Evolutionary conservation across 2,888 invertebrate genomes (phyloP).

Genomic region (Leucophora obtusa): DNA sequence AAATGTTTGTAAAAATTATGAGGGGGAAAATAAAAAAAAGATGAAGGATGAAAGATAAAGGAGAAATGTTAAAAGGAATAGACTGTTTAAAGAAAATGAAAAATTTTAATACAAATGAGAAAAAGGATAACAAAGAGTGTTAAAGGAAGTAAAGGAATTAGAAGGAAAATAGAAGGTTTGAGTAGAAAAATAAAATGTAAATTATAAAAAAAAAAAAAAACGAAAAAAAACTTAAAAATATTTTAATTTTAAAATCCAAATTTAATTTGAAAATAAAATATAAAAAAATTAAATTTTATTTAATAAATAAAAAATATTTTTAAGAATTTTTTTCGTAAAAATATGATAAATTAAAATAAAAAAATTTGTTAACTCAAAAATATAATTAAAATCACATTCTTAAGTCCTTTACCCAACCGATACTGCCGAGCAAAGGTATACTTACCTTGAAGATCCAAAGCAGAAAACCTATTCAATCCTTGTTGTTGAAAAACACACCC

Average conservation of each 20-base stretch:
- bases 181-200: background rate
- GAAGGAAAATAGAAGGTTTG: too few species aligned
- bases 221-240: background rate
- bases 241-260: background rate
- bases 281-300: slow-evolving; percentile 2
- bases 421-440: slow-evolving; percentile 81
- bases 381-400: slow-evolving; percentile 63
- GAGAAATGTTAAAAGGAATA: background rate
- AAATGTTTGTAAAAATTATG: slow-evolving; percentile 25
- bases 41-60: background rate
- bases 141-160: background rate
- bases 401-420: slow-evolving; percentile 79
- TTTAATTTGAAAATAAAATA: slow-evolving; percentile 33
- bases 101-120: background rate
- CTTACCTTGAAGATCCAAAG: slow-evolving; percentile 78
- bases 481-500: background rate
- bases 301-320: slow-evolving; percentile 3
- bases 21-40: background rate
- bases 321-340: slow-evolving; percentile 1
- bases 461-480: background rate
- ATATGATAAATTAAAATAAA: slow-evolving; percentile 55
- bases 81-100: too few species aligned
- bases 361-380: slow-evolving; percentile 65
- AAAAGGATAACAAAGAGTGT: background rate
- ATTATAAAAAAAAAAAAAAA: background rate